Evolutionary conservation across 2,888 invertebrate genomes (phyloP).

Genomic region (Drosophila ochracea): DNA sequence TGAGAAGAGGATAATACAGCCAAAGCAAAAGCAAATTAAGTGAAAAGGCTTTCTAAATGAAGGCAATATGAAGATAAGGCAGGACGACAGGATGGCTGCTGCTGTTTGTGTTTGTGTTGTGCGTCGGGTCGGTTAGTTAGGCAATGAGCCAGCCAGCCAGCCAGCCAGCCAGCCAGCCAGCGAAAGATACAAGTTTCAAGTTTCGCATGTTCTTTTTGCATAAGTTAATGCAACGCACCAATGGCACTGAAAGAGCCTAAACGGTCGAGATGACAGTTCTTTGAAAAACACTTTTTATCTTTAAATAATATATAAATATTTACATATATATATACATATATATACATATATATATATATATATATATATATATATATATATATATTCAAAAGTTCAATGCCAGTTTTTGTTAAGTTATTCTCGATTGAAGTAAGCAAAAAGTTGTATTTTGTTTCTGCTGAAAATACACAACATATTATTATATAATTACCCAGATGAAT

Average conservation of each 20-base stretch:
- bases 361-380: background rate
- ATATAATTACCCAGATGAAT: background rate
- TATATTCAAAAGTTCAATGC: no score
- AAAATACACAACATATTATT: background rate
- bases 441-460: background rate
- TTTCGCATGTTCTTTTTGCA: slow-evolving; percentile 29
- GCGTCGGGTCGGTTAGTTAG: slow-evolving; percentile 16
- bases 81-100: slow-evolving; percentile 14
- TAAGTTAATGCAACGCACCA: background rate
- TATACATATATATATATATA: background rate
- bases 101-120: slow-evolving; percentile 12
- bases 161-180: background rate
- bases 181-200: slow-evolving; percentile 28
- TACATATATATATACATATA: background rate
- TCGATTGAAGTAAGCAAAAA: no score
- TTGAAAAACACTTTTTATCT: background rate
- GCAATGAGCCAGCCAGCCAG: slow-evolving; percentile 4
- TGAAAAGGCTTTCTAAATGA: slow-evolving; percentile 51
- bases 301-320: background rate
- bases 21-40: slow-evolving; percentile 63
- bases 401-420: no score
- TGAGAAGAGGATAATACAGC: slow-evolving; percentile 16
- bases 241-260: background rate
- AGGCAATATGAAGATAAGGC: slow-evolving; percentile 28
- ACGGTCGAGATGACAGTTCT: background rate